Evolutionary conservation across 2,113 vertebrate genomes (phyloP).

Genomic region (Uria aalge): DNA sequence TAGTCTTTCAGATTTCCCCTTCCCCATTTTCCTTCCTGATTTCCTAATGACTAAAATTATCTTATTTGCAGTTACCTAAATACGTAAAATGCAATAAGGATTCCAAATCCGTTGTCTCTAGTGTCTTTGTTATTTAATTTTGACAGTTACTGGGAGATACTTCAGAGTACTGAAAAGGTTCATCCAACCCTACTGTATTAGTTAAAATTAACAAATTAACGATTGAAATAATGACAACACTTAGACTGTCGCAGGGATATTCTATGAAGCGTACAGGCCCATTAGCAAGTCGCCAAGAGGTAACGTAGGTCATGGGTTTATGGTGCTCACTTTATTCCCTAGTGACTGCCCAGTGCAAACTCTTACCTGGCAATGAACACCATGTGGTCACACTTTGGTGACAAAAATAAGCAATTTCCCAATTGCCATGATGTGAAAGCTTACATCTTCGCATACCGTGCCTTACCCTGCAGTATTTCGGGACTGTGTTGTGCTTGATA

Average conservation of each 20-base stretch:
- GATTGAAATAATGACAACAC: background rate
- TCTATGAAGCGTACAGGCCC: background rate
- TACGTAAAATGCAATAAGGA: background rate
- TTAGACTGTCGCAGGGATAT: background rate
- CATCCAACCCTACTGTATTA: background rate
- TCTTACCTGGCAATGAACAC: background rate
- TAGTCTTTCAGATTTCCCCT: background rate
- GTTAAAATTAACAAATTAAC: background rate
- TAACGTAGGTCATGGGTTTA: background rate
- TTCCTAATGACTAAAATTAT: background rate
- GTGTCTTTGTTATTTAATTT: background rate
- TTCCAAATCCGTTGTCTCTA: background rate
- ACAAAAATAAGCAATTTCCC: background rate
- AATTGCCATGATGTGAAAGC: background rate
- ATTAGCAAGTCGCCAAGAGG: background rate
- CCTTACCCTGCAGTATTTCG: background rate
- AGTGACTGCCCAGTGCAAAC: background rate
- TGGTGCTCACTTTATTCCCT: background rate
- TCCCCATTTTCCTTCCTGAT: background rate
- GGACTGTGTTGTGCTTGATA: background rate
- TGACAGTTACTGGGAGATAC: background rate
- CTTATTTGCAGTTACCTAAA: background rate
- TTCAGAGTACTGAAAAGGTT: background rate
- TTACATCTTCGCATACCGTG: background rate
- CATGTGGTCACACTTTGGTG: accelerated